Base-by-base conservation (phyloP, 2,113 vertebrate genomes). In the Ictalurus punctatus region DNA sequence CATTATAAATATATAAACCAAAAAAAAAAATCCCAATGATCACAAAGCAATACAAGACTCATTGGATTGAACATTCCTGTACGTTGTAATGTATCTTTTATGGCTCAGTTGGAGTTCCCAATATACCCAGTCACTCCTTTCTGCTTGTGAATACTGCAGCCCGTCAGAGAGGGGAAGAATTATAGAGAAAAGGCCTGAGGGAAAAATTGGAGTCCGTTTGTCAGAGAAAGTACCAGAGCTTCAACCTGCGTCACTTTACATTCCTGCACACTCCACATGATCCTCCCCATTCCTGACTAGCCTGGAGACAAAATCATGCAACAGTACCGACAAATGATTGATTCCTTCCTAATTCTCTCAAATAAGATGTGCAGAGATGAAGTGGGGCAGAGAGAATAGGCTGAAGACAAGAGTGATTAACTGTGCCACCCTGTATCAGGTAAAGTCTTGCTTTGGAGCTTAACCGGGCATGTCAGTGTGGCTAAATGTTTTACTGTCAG, bases 341-440 rank as follows among this genome's bases (percentile, higher is more conserved):
- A 97, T 95, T 95, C 92, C 86, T 91, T 92, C 86, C 69, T 96
- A 97, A 98, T 97, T 95, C 90, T 88, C 94, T 94, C 94, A 97
- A 98, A 97, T 97, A 95, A 96, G 96, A 95, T 94, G 92, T 95
- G 91, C 91, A 89, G 89, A 92, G 90, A 92, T 88, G 40, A 82
- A 92, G 93, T 93, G 87, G 14, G 94, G 93, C 54, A 94, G 94
- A 94, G 94, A 95, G 91, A 94, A 91, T 90, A 74, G 78, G 90
- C 19, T 0, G 71, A 92, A 95, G 95, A 88, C 34, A 90, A 89
- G 97, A 94, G 95, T 92, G 92, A 89, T 92, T 96, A 97, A 97
- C 96, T 95, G 95, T 95, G 96, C 97, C 96, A 96, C 94, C 95
- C 96, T 95, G 93, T 94, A 95, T 96, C 96, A 97, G 96, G 96